phyloP scores from a whole-genome alignment of 2,113 vertebrate species.

The Ptychochromis oligacanthus region DNA sequence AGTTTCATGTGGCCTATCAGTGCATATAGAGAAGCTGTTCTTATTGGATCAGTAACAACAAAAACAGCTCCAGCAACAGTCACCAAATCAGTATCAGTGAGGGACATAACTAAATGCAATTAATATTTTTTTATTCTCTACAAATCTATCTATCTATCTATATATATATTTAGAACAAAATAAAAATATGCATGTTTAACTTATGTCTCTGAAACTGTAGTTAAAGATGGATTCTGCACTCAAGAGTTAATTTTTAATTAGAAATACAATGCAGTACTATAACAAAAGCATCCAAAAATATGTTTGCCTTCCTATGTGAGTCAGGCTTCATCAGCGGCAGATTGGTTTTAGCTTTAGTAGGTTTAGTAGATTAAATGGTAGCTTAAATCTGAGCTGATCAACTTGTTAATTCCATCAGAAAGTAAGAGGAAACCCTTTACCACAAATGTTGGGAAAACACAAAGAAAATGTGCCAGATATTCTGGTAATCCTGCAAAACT shows the following conservation, averaged over 20 bases:
- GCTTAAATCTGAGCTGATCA: slow-evolving; percentile 49
- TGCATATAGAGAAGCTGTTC: not conserved
- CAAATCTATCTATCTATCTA: too few species aligned
- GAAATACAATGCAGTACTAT: not conserved
- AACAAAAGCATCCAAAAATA: not conserved
- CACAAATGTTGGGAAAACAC: not conserved
- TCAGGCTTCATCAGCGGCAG: not conserved
- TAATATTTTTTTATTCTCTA: not conserved
- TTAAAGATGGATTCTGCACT: not conserved
- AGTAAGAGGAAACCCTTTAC: slow-evolving; percentile 12
- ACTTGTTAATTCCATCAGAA: slow-evolving; percentile 42
- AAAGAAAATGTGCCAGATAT: not conserved
- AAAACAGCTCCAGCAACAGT: too few species aligned
- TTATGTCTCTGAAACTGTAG: not conserved
- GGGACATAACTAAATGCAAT: not conserved
- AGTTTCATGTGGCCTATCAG: not conserved
- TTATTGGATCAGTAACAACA: not conserved
- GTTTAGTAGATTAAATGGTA: slow-evolving; percentile 29
- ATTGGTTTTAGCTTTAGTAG: slow-evolving; percentile 25
- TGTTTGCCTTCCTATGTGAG: not conserved
- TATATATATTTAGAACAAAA: not conserved
- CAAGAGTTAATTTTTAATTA: not conserved
- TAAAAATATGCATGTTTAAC: not conserved
- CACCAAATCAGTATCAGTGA: not conserved
- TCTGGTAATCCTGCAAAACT: not conserved